Evolutionary conservation across 2,113 vertebrate genomes (phyloP).

Genomic region (Clarias macrocephalus): DNA sequence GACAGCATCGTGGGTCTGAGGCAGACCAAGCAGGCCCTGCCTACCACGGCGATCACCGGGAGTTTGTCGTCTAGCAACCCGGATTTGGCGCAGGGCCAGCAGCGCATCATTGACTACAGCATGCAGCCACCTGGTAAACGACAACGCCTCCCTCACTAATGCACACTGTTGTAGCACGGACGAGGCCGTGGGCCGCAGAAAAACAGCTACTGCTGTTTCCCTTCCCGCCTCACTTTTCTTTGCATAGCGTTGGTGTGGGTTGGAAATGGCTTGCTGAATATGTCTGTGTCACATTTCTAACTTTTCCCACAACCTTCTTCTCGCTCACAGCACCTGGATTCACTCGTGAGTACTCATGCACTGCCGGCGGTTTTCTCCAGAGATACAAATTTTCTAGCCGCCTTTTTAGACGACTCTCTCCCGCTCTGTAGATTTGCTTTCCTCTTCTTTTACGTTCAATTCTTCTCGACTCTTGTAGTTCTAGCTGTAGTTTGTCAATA

Average conservation of each 20-base stretch:
- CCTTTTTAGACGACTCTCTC: slow-evolving; percentile 29
- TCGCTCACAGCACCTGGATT: slow-evolving; percentile 54
- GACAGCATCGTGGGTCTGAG: slow-evolving; percentile 96
- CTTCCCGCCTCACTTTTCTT: slow-evolving; percentile 10
- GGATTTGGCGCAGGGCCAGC: slow-evolving; percentile 91
- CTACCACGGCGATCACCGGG: slow-evolving; percentile 87
- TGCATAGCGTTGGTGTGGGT: background rate
- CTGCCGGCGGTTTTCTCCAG: slow-evolving; percentile 22
- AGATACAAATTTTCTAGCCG: slow-evolving; percentile 7
- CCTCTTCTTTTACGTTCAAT: background rate
- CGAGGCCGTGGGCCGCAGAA: background rate
- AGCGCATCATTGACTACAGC: slow-evolving; percentile 94
- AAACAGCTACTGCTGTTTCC: slow-evolving; percentile 1
- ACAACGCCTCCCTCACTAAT: background rate
- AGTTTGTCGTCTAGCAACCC: slow-evolving; percentile 96
- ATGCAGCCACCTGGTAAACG: slow-evolving; percentile 81
- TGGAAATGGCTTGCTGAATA: slow-evolving; percentile 31
- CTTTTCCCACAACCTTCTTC: slow-evolving; percentile 40
- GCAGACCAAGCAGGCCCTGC: slow-evolving; percentile 89
- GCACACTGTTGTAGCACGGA: background rate
- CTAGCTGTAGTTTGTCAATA: background rate
- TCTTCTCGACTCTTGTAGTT: background rate
- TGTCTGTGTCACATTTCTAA: slow-evolving; percentile 38
- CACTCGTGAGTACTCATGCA: slow-evolving; percentile 55
- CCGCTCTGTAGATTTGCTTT: background rate